Evolutionary conservation across 1,140 invertebrate genomes (phyloP), one percentile per base, ranked within the genome.

Genomic region (Danaus melanippus): DNA sequence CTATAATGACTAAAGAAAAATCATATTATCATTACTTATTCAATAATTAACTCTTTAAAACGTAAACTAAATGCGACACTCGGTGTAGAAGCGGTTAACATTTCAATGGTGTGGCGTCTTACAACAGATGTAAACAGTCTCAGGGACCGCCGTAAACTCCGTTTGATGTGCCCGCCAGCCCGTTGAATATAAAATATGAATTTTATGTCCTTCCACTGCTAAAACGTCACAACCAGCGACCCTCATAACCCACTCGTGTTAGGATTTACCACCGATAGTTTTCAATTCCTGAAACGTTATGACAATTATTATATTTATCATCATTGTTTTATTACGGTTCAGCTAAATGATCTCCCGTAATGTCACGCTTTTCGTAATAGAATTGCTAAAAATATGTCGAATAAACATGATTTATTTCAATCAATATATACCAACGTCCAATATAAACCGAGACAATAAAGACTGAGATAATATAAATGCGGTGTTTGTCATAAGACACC

Each of bases 71-170:
- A 59, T 52, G 56, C 58, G 61, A 67, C 69, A 71, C 69, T 77
- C 70, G 71, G 68, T 70, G 64, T 62, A 65, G 66, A 78, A 79
- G 79, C 69, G 81, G 79, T 83, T 80, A 83, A 70, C 79, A 82
- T 74, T 83, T 83, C 67, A 71, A 72, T 68, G 70, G 70, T 72
- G 71, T 68, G 73, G 75, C 76, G 74, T 61, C 69, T 65, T 64
- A 79, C 73, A 79, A 73, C 83, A 86, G 79, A 86, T 84, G 83
- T 86, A 86, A 84, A 86, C 83, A 86, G 79, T 80, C 78, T 77
- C 77, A 74, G 72, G 66, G 54, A 74, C 69, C 71, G 80, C 76
- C 78, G 70, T 84, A 83, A 84, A 86, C 60, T 76, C 71, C 76
- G 83, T 84, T 86, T 86, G 83, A 86, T 84, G 74, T 82, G 65